Conservation (phyloP, 2,797 vertebrate species). For the Pseudochirops corinnae region DNA sequence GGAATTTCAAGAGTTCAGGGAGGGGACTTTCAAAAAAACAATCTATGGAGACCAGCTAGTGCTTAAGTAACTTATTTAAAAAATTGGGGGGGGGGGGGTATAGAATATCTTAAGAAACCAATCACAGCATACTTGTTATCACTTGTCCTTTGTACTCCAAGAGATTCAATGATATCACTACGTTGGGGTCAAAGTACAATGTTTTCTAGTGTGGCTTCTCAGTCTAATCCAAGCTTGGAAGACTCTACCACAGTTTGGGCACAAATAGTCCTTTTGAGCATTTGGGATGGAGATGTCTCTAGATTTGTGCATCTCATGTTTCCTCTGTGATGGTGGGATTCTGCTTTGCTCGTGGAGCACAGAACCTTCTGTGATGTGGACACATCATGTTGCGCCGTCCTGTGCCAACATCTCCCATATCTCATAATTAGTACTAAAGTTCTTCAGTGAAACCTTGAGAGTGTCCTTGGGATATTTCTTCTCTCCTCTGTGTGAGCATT, state of each 20-base stretch:
- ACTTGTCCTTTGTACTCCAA: background rate
- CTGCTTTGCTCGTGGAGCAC: background rate
- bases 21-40: background rate
- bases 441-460: background rate
- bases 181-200: background rate
- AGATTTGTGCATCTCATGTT: background rate
- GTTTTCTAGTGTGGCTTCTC: background rate
- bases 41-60: background rate
- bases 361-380: background rate
- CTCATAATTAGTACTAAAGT: background rate
- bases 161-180: background rate
- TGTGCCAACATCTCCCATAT: background rate
- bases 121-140: background rate
- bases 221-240: background rate
- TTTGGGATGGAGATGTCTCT: background rate
- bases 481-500: background rate
- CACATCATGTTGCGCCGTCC: background rate
- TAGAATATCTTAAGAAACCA: background rate
- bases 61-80: constrained; percentile 1
- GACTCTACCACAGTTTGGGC: background rate
- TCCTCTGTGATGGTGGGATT: background rate
- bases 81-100: background rate
- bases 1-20: background rate
- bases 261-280: background rate
- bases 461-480: background rate